Evolutionary conservation across 2,113 vertebrate species (phyloP), one percentile per base, ranked within the genome.

Genomic region (Notarius lentiginosus): DNA sequence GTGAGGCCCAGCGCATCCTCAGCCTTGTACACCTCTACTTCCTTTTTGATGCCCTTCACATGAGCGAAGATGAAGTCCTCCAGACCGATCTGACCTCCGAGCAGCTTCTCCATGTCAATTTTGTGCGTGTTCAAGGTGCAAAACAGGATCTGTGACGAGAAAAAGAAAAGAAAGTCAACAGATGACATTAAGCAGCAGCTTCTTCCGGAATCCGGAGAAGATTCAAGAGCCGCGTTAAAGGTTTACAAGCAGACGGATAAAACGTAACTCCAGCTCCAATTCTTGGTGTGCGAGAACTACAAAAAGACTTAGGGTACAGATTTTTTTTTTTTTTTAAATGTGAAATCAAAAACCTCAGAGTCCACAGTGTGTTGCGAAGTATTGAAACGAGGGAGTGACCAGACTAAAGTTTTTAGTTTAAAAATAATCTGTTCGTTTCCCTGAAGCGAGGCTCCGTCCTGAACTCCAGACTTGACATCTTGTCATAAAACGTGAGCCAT

Each of bases 21-120:
- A 0, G 96, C 93, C 90, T 99, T 99, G 84, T 94, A 91, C 47
- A 99, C 84, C 53, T 96, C 96, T 82, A 99, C 96, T 95, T 99
- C 96, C 94, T 99, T 99, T 91, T 95, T 95, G 47, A 95, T 89
- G 83, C 98, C 98, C 94, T 96, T 97, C 56, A 99, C 79, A 12
- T 99, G 98, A 86, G 97, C 98, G 90, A 99, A 99, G 93, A 99
- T 99, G 82, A 99, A 99, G 91, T 99, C 98, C 90, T 99, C 97
- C 6, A 99, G 95, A 58, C 98, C 98, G 47, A 99, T 96, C 87
- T 99, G 97, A 1, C 96, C 95, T 80, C 97, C 97, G 73, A 99
- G 93, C 76, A 99, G 96, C 90, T 96, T 99, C 41, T 96, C 97
- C 98, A 99, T 99, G 93, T 99, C 97, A 56, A 96, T 94, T 94